phyloP scores from a whole-genome alignment of 92 coral and sea anemone species.

The Plumapathes pennacea region DNA sequence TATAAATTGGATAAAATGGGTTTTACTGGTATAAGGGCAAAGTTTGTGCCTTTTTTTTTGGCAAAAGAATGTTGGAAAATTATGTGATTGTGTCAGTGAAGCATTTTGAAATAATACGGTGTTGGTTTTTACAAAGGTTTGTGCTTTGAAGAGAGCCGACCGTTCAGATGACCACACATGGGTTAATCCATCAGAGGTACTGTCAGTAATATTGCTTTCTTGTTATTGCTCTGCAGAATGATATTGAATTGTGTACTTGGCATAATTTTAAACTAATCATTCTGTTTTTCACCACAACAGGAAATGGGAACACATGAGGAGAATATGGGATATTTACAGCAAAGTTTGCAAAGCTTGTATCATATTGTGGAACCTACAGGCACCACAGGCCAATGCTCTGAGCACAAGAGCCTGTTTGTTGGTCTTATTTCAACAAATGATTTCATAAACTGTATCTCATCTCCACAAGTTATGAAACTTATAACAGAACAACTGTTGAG shows the following conservation, averaged over 20 bases:
- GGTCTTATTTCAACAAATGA: conserved; percentile 57
- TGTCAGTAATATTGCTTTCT: neutral
- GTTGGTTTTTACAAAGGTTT: conserved; percentile 49
- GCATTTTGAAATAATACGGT: neutral
- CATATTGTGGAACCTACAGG: neutral
- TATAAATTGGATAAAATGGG: no score
- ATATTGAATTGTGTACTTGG: neutral
- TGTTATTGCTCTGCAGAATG: neutral
- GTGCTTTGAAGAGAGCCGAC: conserved; percentile 62
- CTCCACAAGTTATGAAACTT: conserved; percentile 59
- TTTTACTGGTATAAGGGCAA: no score
- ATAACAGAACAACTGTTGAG: conserved; percentile 60
- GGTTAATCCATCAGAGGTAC: conserved; percentile 78
- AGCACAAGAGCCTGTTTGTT: no score
- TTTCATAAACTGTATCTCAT: conserved; percentile 66
- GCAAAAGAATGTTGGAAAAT: no score
- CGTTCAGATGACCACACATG: conserved; percentile 40
- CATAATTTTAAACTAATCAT: neutral
- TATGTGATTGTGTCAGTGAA: no score
- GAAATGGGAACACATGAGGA: conserved; percentile 58
- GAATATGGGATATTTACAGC: conserved; percentile 60
- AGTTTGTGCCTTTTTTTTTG: no score
- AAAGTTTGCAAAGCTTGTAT: conserved; percentile 26
- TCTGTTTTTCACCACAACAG: conserved; percentile 23
- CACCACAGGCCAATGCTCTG: neutral